A percentile compares a stretch with the other conserved stretches of the same genome.
These are phyloP conservation scores for Caradrina clavipalpis DNA, from an alignment of 2,888 invertebrate species.

Conservation along the genomic window DNA sequence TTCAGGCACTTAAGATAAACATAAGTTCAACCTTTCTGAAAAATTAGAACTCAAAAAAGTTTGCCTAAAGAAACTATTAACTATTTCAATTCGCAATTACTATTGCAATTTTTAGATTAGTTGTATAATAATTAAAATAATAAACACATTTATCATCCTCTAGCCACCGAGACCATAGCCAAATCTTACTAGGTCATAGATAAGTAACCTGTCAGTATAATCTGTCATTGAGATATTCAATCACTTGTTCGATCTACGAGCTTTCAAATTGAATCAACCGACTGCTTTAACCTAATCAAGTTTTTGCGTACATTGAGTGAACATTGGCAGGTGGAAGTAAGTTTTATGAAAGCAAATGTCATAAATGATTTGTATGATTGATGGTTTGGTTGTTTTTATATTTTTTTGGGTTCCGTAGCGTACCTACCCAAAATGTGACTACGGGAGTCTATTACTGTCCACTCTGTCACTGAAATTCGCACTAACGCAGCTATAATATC, in stretches of 20 bases:
- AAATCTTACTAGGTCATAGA: slow-evolving; percentile 41
- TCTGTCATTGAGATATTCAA: slow-evolving; percentile 48
- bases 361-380: slow-evolving; percentile 47
- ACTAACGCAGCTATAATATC: too few relatives aligned
- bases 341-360: slow-evolving; percentile 57
- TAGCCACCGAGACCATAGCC: slow-evolving; percentile 2
- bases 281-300: slow-evolving; percentile 45
- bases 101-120: too few relatives aligned
- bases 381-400: slow-evolving; percentile 16
- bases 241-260: slow-evolving; percentile 38
- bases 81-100: too few relatives aligned
- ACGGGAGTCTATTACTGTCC: too few relatives aligned
- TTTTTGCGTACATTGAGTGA: slow-evolving; percentile 51
- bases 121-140: slow-evolving; percentile 6
- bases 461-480: too few relatives aligned
- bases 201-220: slow-evolving; percentile 38
- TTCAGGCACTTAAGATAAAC: too few relatives aligned
- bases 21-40: too few relatives aligned
- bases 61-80: too few relatives aligned
- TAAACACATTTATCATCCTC: slow-evolving; percentile 12
- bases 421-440: too few relatives aligned
- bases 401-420: too few relatives aligned
- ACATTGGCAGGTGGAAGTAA: slow-evolving; percentile 46
- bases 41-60: too few relatives aligned
- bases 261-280: slow-evolving; percentile 57